These are phyloP conservation scores for Augiades crinisus DNA, from an alignment of 2,888 invertebrate species.

Conservation along the genomic window DNA sequence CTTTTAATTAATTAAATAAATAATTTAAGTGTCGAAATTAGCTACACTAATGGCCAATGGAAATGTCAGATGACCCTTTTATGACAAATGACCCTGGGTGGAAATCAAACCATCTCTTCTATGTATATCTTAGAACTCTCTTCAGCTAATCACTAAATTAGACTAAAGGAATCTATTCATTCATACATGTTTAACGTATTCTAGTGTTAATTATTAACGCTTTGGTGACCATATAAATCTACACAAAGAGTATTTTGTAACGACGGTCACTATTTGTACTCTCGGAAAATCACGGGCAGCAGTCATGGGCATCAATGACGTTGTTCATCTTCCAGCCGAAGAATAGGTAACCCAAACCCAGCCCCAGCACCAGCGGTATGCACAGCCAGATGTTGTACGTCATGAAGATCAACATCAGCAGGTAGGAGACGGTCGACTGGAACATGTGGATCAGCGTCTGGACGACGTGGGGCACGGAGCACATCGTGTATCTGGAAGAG, in stretches of 20 bases:
- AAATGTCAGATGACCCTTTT: too few species aligned
- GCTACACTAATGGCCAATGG: too few species aligned
- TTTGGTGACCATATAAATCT: too few species aligned
- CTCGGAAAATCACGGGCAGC: constrained; percentile 87
- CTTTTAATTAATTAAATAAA: too few species aligned
- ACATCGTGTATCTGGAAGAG: constrained; percentile 88
- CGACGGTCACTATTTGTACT: neutral
- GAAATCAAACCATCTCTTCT: too few species aligned
- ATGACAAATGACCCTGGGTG: too few species aligned
- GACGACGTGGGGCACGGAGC: constrained; percentile 89
- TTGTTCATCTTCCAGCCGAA: constrained; percentile 97
- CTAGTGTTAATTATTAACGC: too few species aligned
- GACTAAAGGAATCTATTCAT: too few species aligned
- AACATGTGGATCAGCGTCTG: constrained; percentile 94
- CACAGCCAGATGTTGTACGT: constrained; percentile 98
- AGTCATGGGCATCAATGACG: constrained; percentile 95
- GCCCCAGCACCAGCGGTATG: constrained; percentile 92
- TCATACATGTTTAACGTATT: too few species aligned
- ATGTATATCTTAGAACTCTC: too few species aligned
- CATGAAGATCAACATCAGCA: constrained; percentile 98
- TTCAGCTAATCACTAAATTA: too few species aligned
- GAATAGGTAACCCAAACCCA: constrained; percentile 95
- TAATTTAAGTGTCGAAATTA: too few species aligned
- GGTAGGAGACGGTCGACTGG: constrained; percentile 94
- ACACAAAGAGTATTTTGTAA: neutral